Percentiles rank a stretch among this genome's conserved stretches.
These are phyloP conservation scores for Xiphophorus birchmanni DNA, from an alignment of 2,797 vertebrate genomes.

Conservation along the genomic window DNA sequence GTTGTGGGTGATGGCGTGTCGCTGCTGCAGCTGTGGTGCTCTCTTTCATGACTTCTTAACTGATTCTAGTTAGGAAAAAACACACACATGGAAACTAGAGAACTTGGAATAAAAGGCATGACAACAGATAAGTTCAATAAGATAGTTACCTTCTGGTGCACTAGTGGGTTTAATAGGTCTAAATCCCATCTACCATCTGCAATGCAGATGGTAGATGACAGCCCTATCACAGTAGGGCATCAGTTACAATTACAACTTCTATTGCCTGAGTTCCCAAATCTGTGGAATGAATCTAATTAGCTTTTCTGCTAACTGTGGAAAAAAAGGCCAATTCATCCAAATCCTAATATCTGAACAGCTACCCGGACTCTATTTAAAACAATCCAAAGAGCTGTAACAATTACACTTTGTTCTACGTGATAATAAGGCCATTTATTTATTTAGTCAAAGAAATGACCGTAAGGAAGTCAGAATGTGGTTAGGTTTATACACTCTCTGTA, in stretches of 20 bases:
- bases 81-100: background rate
- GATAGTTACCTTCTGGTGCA: background rate
- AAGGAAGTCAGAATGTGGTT: background rate
- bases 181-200: conserved; percentile 3
- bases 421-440: background rate
- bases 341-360: background rate
- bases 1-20: conserved; percentile 69
- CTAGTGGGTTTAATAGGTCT: background rate
- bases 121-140: background rate
- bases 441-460: background rate
- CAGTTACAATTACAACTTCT: conserved; percentile 11
- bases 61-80: conserved; percentile 83
- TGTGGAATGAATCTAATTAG: conserved; percentile 36
- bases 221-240: background rate
- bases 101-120: background rate
- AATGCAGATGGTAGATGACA: background rate
- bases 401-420: background rate
- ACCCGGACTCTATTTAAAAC: background rate
- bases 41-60: conserved; percentile 90
- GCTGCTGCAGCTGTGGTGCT: conserved; percentile 84
- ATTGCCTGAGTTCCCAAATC: conserved; percentile 13
- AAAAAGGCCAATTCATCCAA: background rate
- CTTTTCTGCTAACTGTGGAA: conserved; percentile 12
- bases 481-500: background rate
- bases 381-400: background rate